Evolutionary conservation across 1,140 invertebrate species (phyloP).

Genomic region (Heliothis virescens): DNA sequence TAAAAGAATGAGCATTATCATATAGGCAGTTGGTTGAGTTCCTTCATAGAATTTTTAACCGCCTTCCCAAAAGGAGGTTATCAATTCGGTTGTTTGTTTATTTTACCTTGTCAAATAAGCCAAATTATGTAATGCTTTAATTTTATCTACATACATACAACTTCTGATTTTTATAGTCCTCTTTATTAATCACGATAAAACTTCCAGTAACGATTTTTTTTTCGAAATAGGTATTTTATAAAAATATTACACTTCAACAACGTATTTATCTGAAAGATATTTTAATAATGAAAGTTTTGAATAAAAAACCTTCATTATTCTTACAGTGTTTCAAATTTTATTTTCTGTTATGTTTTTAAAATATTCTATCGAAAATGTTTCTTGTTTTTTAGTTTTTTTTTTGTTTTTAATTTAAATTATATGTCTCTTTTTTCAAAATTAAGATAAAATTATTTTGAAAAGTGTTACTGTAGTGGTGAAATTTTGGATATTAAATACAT

Average conservation of each 20-base stretch:
- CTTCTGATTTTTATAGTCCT: background rate
- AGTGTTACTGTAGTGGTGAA: background rate
- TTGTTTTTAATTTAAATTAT: background rate
- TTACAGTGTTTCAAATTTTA: background rate
- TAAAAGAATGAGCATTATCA: no score
- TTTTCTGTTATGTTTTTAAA: background rate
- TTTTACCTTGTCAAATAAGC: no score
- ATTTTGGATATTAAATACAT: background rate
- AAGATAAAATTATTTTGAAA: background rate
- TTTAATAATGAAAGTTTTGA: background rate
- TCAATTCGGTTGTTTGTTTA: no score
- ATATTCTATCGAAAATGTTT: background rate
- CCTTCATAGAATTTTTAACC: no score
- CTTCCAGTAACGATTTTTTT: background rate
- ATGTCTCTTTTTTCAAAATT: background rate
- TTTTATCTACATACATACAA: background rate
- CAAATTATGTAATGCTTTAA: background rate
- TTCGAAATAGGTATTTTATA: background rate
- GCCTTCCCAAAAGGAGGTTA: no score
- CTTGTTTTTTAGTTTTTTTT: slow-evolving; percentile 3
- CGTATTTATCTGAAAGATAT: background rate
- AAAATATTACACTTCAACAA: slow-evolving; percentile 15
- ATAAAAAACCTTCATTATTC: background rate
- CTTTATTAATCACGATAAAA: background rate
- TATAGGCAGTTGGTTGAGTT: no score